A percentile compares a stretch with the other conserved stretches of the same genome.
Conservation (phyloP, 2,797 vertebrate genomes). For the Hybognathus amarus region DNA sequence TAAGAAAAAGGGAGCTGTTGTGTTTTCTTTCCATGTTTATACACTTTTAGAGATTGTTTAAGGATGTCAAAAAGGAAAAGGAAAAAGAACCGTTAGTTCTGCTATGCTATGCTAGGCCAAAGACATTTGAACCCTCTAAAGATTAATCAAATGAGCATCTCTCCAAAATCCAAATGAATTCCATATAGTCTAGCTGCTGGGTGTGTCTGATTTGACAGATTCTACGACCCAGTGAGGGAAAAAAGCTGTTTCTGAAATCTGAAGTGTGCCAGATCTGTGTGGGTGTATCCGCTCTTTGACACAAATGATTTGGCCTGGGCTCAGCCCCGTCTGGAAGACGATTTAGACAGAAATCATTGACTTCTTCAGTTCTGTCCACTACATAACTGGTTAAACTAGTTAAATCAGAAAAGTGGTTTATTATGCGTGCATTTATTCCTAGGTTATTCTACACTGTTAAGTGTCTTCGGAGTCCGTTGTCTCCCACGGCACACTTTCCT, state of each 20-base stretch:
- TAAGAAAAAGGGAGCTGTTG: slow-evolving; percentile 4
- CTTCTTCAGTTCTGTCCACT: background rate
- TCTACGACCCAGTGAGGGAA: background rate
- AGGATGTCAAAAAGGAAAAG: background rate
- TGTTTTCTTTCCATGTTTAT: slow-evolving; percentile 4
- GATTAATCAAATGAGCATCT: background rate
- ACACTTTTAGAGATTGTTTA: background rate
- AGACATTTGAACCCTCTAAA: background rate
- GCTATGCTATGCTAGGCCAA: background rate
- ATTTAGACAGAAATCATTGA: slow-evolving; percentile 9
- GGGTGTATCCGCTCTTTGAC: slow-evolving; percentile 21
- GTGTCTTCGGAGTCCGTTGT: slow-evolving; percentile 78
- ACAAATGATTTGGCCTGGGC: slow-evolving; percentile 16
- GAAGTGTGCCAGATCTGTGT: slow-evolving; percentile 12
- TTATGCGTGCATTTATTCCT: background rate
- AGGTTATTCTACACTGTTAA: slow-evolving; percentile 83
- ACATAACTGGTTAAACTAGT: background rate
- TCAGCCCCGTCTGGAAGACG: background rate
- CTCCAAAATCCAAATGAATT: slow-evolving; percentile 26
- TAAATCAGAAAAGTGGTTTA: background rate
- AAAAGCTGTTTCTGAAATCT: slow-evolving; percentile 32
- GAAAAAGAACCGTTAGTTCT: background rate
- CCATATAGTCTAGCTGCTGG: background rate
- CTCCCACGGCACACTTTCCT: slow-evolving; percentile 80
- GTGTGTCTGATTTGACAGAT: background rate